These are phyloP conservation scores for Sphyrna mokarran DNA, from an alignment of 2,113 vertebrate species.

Conservation along the genomic window DNA sequence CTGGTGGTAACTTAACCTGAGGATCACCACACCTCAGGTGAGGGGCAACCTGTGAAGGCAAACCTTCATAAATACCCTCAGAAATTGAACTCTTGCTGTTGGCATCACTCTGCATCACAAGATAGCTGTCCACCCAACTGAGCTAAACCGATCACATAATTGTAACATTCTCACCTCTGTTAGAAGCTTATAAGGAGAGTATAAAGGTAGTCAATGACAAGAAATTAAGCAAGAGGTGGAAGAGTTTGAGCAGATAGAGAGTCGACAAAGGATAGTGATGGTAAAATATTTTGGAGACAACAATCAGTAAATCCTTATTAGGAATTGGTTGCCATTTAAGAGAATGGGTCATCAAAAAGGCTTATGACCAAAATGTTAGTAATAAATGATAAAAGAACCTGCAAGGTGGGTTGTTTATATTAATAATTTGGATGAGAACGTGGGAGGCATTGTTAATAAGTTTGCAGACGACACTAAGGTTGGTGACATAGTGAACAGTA, in stretches of 20 bases:
- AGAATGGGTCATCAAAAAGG: neutral
- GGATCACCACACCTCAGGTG: too few relatives aligned
- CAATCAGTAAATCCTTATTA: neutral
- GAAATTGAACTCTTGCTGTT: too few relatives aligned
- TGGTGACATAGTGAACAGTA: too few relatives aligned
- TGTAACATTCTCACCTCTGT: neutral
- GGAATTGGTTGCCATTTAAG: neutral
- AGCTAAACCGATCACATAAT: too few relatives aligned
- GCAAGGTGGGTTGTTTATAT: neutral
- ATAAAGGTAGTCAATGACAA: neutral
- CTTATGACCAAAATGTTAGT: neutral
- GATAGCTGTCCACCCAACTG: too few relatives aligned
- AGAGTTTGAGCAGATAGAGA: neutral
- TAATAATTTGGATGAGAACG: too few relatives aligned
- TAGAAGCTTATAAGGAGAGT: neutral
- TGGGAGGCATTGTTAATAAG: too few relatives aligned
- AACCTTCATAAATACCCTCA: too few relatives aligned
- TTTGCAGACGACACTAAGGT: too few relatives aligned
- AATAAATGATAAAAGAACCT: neutral
- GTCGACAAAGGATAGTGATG: neutral
- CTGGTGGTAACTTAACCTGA: too few relatives aligned
- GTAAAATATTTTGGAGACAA: neutral
- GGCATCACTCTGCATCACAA: too few relatives aligned
- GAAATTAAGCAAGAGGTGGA: neutral
- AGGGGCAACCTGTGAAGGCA: too few relatives aligned